A percentile compares a stretch with the other conserved stretches of the same genome.
Evolutionary conservation across 1,140 invertebrate genomes (phyloP).

Genomic region (Drosophila novamexicana): DNA sequence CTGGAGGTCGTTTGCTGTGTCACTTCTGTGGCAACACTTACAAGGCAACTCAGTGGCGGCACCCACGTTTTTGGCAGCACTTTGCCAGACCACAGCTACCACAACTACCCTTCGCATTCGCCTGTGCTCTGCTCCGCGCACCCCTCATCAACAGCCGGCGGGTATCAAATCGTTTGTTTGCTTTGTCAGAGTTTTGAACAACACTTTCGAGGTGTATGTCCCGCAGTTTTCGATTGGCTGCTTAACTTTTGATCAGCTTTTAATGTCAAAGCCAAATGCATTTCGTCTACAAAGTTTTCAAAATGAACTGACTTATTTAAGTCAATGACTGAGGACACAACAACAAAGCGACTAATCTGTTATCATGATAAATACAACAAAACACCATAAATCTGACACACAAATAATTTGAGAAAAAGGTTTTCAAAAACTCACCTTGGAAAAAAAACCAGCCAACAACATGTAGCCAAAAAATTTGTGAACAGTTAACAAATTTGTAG

Average conservation of each 20-base stretch:
- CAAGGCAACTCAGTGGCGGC: slow-evolving; percentile 52
- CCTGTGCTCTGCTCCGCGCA: background rate
- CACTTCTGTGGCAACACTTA: slow-evolving; percentile 25
- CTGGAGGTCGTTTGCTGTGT: slow-evolving; percentile 1
- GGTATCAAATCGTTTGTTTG: slow-evolving; percentile 41
- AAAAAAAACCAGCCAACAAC: background rate
- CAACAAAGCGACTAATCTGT: slow-evolving; percentile 28
- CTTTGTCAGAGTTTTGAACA: slow-evolving; percentile 34
- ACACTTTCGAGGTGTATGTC: slow-evolving; percentile 47
- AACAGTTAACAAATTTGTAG: slow-evolving; percentile 3
- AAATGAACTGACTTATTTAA: slow-evolving; percentile 34
- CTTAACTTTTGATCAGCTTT: slow-evolving; percentile 74
- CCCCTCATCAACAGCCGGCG: background rate
- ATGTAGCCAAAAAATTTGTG: background rate
- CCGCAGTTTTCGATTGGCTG: slow-evolving; percentile 54
- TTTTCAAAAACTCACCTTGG: background rate
- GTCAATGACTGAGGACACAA: slow-evolving; percentile 22
- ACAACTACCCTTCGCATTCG: background rate
- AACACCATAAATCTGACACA: background rate
- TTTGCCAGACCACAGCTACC: slow-evolving; percentile 5
- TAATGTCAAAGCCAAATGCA: slow-evolving; percentile 67
- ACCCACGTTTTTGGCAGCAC: slow-evolving; percentile 44
- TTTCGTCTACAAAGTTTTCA: slow-evolving; percentile 66
- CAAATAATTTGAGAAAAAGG: background rate
- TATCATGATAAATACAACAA: slow-evolving; percentile 12